Evolutionary conservation across 2,888 invertebrate genomes (phyloP).

Genomic region (Eueremaeus valkanovi): DNA sequence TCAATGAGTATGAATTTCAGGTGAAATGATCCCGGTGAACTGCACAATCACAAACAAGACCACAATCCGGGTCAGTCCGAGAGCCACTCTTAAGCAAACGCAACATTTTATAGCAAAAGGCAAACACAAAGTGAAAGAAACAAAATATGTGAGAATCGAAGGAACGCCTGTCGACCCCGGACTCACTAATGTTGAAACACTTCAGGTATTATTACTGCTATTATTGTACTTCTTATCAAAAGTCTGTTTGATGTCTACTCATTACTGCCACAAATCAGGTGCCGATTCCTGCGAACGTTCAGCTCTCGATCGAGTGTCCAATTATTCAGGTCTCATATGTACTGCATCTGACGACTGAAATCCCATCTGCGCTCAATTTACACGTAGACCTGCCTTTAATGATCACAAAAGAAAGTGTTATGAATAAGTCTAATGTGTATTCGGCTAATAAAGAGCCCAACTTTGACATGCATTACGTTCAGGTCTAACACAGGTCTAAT

Average conservation of each 20-base stretch:
- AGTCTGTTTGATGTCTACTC: not conserved
- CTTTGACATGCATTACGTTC: conserved; percentile 3
- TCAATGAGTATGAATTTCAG: not conserved
- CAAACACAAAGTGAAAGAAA: conserved; percentile 10
- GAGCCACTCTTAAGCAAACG: conserved; percentile 1
- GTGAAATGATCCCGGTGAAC: not conserved
- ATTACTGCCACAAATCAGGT: conserved; percentile 8
- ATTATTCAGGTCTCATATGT: conserved; percentile 10
- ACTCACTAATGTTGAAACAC: not conserved
- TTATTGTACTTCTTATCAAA: not conserved
- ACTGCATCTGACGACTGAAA: conserved; percentile 5
- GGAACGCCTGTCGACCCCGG: conserved; percentile 3
- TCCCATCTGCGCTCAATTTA: not conserved
- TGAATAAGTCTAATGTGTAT: not conserved
- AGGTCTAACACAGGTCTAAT: not conserved
- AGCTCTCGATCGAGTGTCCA: not conserved
- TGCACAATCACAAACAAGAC: conserved; percentile 1
- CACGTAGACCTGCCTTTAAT: conserved; percentile 9
- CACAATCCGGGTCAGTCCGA: not conserved
- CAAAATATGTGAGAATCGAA: not conserved
- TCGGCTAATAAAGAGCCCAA: not conserved
- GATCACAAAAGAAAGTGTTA: not conserved
- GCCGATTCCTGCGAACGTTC: conserved; percentile 14
- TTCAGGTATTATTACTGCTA: not conserved
- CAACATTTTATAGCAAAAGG: not conserved